Conservation (phyloP, 1,140 invertebrate genomes). For the Tenebrio molitor region DNA sequence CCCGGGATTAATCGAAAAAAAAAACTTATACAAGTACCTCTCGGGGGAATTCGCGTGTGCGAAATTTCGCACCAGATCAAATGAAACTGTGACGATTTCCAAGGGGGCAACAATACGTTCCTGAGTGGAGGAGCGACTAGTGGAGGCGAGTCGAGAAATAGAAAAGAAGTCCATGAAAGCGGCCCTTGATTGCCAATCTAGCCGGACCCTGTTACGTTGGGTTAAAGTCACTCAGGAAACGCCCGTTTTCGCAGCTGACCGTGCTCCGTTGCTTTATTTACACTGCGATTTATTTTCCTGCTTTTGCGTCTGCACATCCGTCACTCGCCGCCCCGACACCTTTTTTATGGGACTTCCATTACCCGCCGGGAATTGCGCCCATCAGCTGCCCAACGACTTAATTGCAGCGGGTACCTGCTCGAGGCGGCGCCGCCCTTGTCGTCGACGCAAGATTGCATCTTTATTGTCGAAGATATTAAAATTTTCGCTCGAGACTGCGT, state of each 20-base stretch:
- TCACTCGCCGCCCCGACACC: slow-evolving; percentile 9
- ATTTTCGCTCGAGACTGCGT: too few relatives aligned
- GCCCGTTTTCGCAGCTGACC: slow-evolving; percentile 40
- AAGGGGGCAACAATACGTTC: slow-evolving; percentile 23
- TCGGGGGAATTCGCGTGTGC: slow-evolving; percentile 24
- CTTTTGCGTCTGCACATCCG: slow-evolving; percentile 30
- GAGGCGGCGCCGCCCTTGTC: too few relatives aligned
- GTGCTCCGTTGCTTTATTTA: slow-evolving; percentile 35
- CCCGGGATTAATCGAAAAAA: slow-evolving; percentile 26
- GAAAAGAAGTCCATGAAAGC: slow-evolving; percentile 52
- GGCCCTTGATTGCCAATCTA: slow-evolving; percentile 53
- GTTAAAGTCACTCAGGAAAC: slow-evolving; percentile 45
- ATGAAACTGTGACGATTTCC: slow-evolving; percentile 38
- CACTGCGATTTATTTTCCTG: slow-evolving; percentile 43
- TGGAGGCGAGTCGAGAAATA: slow-evolving; percentile 46
- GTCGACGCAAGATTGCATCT: too few relatives aligned
- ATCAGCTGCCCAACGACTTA: not conserved
- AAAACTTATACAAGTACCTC: slow-evolving; percentile 36
- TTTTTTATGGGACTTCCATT: slow-evolving; percentile 5
- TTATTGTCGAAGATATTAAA: too few relatives aligned
- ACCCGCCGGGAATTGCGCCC: not conserved
- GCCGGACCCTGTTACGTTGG: slow-evolving; percentile 49
- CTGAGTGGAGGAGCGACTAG: slow-evolving; percentile 35
- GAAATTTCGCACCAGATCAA: slow-evolving; percentile 35
- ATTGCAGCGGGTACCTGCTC: not conserved